phyloP scores from a whole-genome alignment of 2,113 vertebrate genomes.

The Genyomyrus donnyi region DNA sequence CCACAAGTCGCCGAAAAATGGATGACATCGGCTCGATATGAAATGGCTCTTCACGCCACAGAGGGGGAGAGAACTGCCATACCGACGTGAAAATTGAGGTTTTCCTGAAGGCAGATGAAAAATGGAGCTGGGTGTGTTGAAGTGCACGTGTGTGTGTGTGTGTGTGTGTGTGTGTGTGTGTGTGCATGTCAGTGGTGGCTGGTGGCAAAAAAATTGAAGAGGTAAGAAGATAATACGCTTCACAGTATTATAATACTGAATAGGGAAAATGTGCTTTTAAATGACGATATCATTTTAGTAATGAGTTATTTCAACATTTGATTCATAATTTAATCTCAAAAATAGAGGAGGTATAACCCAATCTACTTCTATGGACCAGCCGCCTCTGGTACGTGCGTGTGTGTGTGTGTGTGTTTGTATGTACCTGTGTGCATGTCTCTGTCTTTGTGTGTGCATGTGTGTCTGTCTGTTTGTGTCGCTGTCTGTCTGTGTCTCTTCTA shows the following conservation, averaged over 20 bases:
- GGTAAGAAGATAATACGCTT: background rate
- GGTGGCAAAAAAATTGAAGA: background rate
- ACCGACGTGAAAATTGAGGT: background rate
- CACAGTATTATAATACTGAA: background rate
- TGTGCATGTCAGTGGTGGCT: background rate
- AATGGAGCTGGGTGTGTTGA: slow-evolving; percentile 19
- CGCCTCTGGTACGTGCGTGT: background rate
- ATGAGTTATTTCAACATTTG: background rate
- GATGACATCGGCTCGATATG: slow-evolving; percentile 54
- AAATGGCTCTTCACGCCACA: slow-evolving; percentile 48
- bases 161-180: slow-evolving; percentile 16
- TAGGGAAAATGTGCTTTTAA: background rate
- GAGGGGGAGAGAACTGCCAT: slow-evolving; percentile 34
- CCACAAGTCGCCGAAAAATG: slow-evolving; percentile 50
- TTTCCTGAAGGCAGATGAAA: slow-evolving; percentile 10
- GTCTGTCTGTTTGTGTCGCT: background rate
- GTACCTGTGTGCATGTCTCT: too few species aligned
- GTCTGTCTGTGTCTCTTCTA: background rate
- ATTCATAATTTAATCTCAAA: background rate
- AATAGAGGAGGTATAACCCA: background rate
- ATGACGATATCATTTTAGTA: background rate
- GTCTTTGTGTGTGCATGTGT: background rate
- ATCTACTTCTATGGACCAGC: background rate
- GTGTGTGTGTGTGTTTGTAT: background rate
- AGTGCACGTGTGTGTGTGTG: slow-evolving; percentile 5